phyloP scores from a whole-genome alignment of 2,797 vertebrate species.

The Notolabrus celidotus region DNA sequence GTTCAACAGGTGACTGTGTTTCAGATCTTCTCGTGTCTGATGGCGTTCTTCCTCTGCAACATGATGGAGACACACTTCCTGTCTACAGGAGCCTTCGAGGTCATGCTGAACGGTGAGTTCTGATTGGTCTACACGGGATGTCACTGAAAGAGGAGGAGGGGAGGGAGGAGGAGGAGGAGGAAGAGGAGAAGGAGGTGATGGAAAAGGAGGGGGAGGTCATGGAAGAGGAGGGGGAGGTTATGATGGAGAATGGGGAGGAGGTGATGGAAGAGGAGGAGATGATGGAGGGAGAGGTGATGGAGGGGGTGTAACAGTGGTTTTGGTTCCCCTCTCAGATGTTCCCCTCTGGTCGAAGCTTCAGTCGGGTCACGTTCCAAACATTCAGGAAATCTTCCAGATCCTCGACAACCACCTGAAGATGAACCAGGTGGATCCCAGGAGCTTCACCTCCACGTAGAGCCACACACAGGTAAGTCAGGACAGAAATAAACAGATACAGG shows the following conservation, averaged over 20 bases:
- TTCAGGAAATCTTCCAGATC: constrained; percentile 87
- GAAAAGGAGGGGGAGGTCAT: too few relatives aligned
- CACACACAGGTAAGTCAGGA: constrained; percentile 1
- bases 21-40: constrained; percentile 88
- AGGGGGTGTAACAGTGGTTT: neutral
- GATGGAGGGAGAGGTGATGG: neutral
- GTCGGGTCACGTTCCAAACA: constrained; percentile 85
- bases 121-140: constrained; percentile 6
- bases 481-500: neutral
- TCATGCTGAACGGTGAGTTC: constrained; percentile 82
- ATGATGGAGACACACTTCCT: constrained; percentile 88
- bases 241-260: neutral
- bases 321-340: constrained; percentile 71
- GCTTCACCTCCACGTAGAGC: constrained; percentile 76
- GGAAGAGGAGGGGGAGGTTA: too few relatives aligned
- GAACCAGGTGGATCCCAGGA: constrained; percentile 79
- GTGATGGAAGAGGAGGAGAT: neutral
- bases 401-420: constrained; percentile 85
- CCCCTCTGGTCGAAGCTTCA: constrained; percentile 87
- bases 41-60: constrained; percentile 87
- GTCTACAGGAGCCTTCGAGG: constrained; percentile 87
- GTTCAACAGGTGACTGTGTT: neutral
- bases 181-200: neutral
- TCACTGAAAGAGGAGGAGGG: constrained; percentile 33
- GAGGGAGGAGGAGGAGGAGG: too few relatives aligned